These are phyloP conservation scores for Diogma glabrata DNA, from an alignment of 2,888 invertebrate species.

Conservation along the genomic window DNA sequence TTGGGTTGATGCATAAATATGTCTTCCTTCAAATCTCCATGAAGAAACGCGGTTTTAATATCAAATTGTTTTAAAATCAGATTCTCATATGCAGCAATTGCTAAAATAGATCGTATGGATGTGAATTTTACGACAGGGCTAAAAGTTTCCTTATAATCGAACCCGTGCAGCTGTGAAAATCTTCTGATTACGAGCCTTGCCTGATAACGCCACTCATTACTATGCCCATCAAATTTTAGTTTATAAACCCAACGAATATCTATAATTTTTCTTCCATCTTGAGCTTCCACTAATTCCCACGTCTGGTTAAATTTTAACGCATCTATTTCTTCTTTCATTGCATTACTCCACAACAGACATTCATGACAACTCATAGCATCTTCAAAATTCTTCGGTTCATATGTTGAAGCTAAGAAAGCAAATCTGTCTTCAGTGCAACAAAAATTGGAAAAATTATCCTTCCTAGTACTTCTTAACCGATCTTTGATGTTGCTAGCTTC, in stretches of 20 bases:
- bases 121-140: conserved; percentile 15
- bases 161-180: conserved; percentile 19
- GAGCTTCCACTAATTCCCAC: background rate
- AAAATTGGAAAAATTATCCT: too few relatives aligned
- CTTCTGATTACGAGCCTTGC: conserved; percentile 18
- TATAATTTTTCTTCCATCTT: background rate
- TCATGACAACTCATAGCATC: background rate
- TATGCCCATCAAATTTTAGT: too few relatives aligned
- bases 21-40: conserved; percentile 14
- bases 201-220: conserved; percentile 16
- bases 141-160: conserved; percentile 22
- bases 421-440: background rate
- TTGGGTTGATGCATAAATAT: conserved; percentile 17
- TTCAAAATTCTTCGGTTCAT: background rate
- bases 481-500: background rate
- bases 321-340: conserved; percentile 1
- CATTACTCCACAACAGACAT: background rate
- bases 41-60: conserved; percentile 17
- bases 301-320: background rate
- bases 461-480: background rate
- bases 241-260: conserved; percentile 13
- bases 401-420: background rate
- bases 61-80: conserved; percentile 16
- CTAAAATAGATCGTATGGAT: conserved; percentile 12
- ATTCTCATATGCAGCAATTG: conserved; percentile 14